Base-by-base conservation (phyloP, 2,797 vertebrate genomes). In the Cuculus canorus region DNA sequence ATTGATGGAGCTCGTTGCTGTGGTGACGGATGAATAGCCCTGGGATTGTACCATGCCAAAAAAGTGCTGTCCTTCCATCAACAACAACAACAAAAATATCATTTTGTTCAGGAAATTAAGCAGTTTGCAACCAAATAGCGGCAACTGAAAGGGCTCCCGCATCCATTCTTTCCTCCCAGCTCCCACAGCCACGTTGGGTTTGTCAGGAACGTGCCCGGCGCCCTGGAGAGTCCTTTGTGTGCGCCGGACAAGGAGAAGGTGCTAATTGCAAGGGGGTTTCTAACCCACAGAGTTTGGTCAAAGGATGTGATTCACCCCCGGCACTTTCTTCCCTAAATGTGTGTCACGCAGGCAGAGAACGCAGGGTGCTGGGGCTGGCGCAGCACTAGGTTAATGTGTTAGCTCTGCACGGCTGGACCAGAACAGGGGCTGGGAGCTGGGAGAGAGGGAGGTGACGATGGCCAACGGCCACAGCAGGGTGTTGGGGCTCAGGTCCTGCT, bases 1-100 rank as follows among this genome's bases (percentile, higher is more conserved):
- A 92, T 96, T 96, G 96, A 96, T 95, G 96, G 96, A 95, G 92
- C 90, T 56, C 9, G 97, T 97, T 97, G 96, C 96, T 92, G 93
- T 97, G 96, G 96, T 8, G 86, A 97, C 91, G 50, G 89, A 91
- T 96, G 96, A 97, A 97, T 95, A 95, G 96, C 85, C 72, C 87
- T 57, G 82, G 92, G 91, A 89, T 83, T 47, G 90, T 94, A 92
- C 90, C 96, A 96, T 72, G 89, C 90, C 95, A 86, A 93, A 96
- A 93, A 88, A 93, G 96, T 96, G 92, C 93, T 63, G 68, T 94
- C 91, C 88, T 95, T 93, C 96, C 92, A 95, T 90, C 93, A 77
- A 94, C 93, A 95, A 94, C 94, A 94, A 93, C 90, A 95, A 94
- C 90, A 94, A 87, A 94, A 93, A 94, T 92, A 93, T 89, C 54